phyloP scores from a whole-genome alignment of 2,797 vertebrate species.

The Manis javanica region DNA sequence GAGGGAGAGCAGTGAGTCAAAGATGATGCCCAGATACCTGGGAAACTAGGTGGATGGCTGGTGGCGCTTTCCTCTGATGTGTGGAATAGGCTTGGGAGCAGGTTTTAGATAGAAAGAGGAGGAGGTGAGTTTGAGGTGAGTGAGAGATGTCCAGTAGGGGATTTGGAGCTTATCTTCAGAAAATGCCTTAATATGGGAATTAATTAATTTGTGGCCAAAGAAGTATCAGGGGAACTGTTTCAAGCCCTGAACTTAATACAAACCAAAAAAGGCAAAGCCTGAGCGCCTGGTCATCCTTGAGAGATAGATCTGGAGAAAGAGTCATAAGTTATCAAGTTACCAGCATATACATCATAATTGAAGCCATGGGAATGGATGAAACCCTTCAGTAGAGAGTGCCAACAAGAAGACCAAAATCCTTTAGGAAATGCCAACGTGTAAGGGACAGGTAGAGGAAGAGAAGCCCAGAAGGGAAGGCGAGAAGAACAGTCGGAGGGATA shows the following conservation, averaged over 20 bases:
- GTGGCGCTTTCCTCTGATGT: neutral
- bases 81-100: neutral
- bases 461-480: neutral
- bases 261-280: slow-evolving; percentile 32
- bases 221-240: neutral
- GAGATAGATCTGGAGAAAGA: neutral
- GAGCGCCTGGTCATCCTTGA: slow-evolving; percentile 23
- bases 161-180: slow-evolving; percentile 49
- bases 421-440: slow-evolving; percentile 25
- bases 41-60: neutral
- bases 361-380: neutral
- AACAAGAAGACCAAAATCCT: slow-evolving; percentile 18
- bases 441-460: neutral
- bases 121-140: slow-evolving; percentile 19
- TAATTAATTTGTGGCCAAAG: slow-evolving; percentile 40
- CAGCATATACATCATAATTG: neutral
- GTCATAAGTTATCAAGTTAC: neutral
- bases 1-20: slow-evolving; percentile 27
- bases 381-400: neutral
- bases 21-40: neutral
- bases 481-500: neutral
- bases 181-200: slow-evolving; percentile 42
- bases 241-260: slow-evolving; percentile 1
- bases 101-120: neutral
- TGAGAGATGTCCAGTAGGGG: neutral